A percentile compares a stretch with the other conserved stretches of the same genome.
Conservation (phyloP, 2,113 vertebrate species). For the Cairina moschata region DNA sequence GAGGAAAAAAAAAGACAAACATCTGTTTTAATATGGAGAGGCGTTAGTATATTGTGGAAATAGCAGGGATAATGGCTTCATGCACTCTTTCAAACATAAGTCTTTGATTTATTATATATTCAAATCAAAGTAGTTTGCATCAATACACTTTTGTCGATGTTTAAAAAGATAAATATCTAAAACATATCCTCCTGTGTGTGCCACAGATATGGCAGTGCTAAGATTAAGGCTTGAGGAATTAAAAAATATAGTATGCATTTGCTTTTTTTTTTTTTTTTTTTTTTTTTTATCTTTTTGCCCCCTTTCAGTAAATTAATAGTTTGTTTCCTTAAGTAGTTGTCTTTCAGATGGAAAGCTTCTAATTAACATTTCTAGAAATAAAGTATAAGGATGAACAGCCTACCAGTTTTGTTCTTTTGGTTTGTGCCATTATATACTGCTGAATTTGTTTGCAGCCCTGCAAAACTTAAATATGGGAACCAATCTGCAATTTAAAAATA, state of each 20-base stretch:
- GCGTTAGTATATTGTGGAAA: background rate
- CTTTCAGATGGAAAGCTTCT: background rate
- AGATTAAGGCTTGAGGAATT: background rate
- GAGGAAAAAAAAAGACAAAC: background rate
- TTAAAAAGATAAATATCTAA: background rate
- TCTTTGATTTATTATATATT: background rate
- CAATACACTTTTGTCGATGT: background rate
- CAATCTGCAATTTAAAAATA: background rate
- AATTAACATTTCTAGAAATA: background rate
- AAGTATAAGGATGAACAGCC: background rate
- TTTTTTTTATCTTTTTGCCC: background rate
- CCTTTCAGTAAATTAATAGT: background rate
- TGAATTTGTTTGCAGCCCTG: conserved; percentile 26
- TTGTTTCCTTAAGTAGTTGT: background rate
- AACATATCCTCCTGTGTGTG: background rate
- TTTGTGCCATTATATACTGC: conserved; percentile 14
- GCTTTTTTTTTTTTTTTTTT: background rate
- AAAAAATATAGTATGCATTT: background rate
- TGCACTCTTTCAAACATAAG: background rate
- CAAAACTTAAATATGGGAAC: background rate
- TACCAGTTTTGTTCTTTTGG: background rate
- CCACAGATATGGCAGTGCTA: background rate
- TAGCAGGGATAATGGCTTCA: background rate
- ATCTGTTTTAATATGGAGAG: background rate
- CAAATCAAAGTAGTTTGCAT: background rate